Base-by-base conservation (phyloP, 2,797 vertebrate species). In the Florisuga fusca region DNA sequence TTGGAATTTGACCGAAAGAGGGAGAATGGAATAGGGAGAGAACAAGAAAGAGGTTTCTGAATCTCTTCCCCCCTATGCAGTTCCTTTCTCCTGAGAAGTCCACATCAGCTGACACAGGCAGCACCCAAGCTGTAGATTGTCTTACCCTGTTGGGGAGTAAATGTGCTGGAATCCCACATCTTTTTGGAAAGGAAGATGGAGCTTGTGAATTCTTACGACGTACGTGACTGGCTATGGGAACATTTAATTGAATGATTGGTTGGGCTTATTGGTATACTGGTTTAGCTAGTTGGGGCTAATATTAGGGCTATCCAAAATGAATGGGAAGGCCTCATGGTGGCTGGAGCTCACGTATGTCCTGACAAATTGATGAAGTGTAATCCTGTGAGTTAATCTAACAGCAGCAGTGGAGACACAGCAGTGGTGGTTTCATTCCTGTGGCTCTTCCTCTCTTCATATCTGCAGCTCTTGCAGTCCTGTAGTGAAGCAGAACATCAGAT, bases 401-500 rank as follows among this genome's bases (percentile, higher is more conserved):
- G 58, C 66, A 76, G 82, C 54, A 9, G 71, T 21, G 62, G 71
- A 51, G 61, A 34, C 46, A 38, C 58, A 12, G 43, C 1, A 2
- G 6, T 27, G 27, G 27, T 7, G 41, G 34, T 46, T 67, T 77
- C 63, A 10, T 27, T 63, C 26, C 80, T 25, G 51, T 50, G 7
- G 68, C 63, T 80, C 48, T 66, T 75, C 22, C 43, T 66, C 63
- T 15, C 9, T 6, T 2, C 48, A 18, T 38, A 9, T 6, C 45
- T 20, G 46, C 86, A 73, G 81, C 78, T 53, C 62, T 26, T 3
- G 20, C 36, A 27, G 63, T 5, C 27, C 86, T 13, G 10, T 1
- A 5, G 25, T 4, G 25, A 15, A 1, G 0, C 1, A n/a, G 59
- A 3, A 11, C 51, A 21, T 6, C 6, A 3, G 26, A 12, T 46